phyloP scores from a whole-genome alignment of 2,888 invertebrate species.

The Lingula anatina region DNA sequence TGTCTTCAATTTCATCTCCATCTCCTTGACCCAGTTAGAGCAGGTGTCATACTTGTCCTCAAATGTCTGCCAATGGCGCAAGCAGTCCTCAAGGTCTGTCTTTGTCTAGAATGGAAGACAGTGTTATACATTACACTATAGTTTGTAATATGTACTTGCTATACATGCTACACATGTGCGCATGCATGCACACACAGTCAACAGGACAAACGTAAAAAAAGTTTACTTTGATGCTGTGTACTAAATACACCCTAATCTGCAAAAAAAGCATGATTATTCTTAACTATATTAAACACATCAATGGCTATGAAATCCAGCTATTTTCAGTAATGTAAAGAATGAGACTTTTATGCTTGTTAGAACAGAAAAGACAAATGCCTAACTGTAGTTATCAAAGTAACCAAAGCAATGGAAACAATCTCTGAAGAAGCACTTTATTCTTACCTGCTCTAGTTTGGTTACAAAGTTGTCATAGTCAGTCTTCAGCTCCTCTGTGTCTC shows the following conservation, averaged over 20 bases:
- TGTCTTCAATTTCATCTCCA: slow-evolving; percentile 72
- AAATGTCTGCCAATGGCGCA: slow-evolving; percentile 88
- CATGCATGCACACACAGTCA: too few relatives aligned
- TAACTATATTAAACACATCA: neutral
- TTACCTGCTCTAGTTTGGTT: slow-evolving; percentile 36
- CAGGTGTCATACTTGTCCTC: slow-evolving; percentile 81
- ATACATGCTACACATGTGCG: too few relatives aligned
- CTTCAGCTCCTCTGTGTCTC: slow-evolving; percentile 38
- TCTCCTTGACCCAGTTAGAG: slow-evolving; percentile 79
- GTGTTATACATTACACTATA: too few relatives aligned
- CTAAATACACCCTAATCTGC: too few relatives aligned
- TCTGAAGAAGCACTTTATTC: neutral
- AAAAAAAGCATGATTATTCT: neutral
- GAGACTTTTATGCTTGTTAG: too few relatives aligned
- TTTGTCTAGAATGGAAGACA: slow-evolving; percentile 18
- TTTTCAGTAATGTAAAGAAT: too few relatives aligned
- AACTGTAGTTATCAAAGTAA: neutral
- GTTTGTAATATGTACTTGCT: too few relatives aligned
- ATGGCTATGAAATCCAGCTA: too few relatives aligned
- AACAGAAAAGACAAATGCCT: too few relatives aligned
- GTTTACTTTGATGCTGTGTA: too few relatives aligned
- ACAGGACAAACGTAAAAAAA: too few relatives aligned
- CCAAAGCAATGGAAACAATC: neutral
- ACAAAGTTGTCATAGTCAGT: slow-evolving; percentile 44
- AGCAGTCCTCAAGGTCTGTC: slow-evolving; percentile 66